Percentiles rank a stretch among this genome's conserved stretches.
phyloP scores from a whole-genome alignment of 2,888 invertebrate genomes.

The Papilio demoleus region DNA sequence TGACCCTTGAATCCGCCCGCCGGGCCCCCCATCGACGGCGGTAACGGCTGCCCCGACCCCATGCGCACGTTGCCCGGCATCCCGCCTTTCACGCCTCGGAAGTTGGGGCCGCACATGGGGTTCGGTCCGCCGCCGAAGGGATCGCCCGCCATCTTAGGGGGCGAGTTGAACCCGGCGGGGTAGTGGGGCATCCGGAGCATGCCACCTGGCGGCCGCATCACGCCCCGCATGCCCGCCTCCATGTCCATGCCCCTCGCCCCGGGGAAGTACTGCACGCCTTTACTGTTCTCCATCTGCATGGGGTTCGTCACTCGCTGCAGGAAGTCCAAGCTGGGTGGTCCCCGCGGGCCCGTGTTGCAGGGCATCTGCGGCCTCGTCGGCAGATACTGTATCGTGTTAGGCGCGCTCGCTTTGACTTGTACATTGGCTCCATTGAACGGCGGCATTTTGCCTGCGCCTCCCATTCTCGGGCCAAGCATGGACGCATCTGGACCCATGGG shows the following conservation, averaged over 20 bases:
- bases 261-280: slow-evolving; percentile 88
- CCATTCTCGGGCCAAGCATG: slow-evolving; percentile 87
- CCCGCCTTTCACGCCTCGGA: slow-evolving; percentile 72
- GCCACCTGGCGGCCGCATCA: slow-evolving; percentile 68
- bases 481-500: slow-evolving; percentile 81
- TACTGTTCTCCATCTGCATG: slow-evolving; percentile 87
- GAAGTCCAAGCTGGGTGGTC: slow-evolving; percentile 95
- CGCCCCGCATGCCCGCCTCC: slow-evolving; percentile 78
- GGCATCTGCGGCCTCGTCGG: slow-evolving; percentile 96
- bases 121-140: slow-evolving; percentile 62
- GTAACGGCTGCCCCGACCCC: slow-evolving; percentile 87
- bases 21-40: slow-evolving; percentile 90
- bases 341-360: slow-evolving; percentile 87
- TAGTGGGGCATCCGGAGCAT: slow-evolving; percentile 79
- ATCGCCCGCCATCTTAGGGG: slow-evolving; percentile 73
- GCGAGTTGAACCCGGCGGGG: slow-evolving; percentile 75
- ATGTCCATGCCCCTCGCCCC: slow-evolving; percentile 83
- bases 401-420: slow-evolving; percentile 97
- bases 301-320: slow-evolving; percentile 95
- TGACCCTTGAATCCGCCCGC: slow-evolving; percentile 88
- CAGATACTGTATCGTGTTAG: slow-evolving; percentile 98
- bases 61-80: slow-evolving; percentile 67
- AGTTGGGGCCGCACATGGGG: slow-evolving; percentile 70
- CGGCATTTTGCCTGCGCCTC: slow-evolving; percentile 81
- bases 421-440: slow-evolving; percentile 89